These are phyloP conservation scores for Mayetiola destructor DNA, from an alignment of 2,888 invertebrate species.

Conservation along the genomic window DNA sequence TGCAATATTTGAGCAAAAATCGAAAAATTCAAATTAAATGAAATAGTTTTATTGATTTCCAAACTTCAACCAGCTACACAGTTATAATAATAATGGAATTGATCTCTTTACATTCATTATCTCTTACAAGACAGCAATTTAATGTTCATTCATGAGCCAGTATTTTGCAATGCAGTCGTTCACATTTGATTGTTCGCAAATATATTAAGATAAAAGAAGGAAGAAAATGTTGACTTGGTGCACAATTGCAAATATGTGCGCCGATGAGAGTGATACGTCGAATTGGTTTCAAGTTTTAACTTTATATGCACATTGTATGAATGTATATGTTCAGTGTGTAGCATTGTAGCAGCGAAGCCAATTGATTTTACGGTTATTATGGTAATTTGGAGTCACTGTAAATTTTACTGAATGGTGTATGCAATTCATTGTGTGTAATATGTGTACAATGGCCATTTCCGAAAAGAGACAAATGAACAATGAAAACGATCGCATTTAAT, in stretches of 20 bases:
- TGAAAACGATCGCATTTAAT: neutral
- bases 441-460: neutral
- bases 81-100: constrained; percentile 13
- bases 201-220: no score
- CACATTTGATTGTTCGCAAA: no score
- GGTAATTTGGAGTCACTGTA: constrained; percentile 12
- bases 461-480: constrained; percentile 1
- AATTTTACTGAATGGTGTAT: constrained; percentile 9
- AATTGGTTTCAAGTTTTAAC: neutral
- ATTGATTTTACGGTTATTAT: constrained; percentile 12
- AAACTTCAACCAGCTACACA: no score
- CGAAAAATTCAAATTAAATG: no score
- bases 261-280: neutral
- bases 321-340: neutral
- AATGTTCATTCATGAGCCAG: no score
- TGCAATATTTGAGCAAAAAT: no score
- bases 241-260: constrained; percentile 1
- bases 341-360: neutral
- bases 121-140: no score
- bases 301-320: neutral
- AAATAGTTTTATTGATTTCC: no score
- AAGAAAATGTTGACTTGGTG: neutral
- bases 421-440: neutral
- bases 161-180: no score
- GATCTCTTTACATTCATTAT: constrained; percentile 6